Base-by-base conservation (phyloP, 1,140 invertebrate species). In the Pogonomyrmex barbatus region DNA sequence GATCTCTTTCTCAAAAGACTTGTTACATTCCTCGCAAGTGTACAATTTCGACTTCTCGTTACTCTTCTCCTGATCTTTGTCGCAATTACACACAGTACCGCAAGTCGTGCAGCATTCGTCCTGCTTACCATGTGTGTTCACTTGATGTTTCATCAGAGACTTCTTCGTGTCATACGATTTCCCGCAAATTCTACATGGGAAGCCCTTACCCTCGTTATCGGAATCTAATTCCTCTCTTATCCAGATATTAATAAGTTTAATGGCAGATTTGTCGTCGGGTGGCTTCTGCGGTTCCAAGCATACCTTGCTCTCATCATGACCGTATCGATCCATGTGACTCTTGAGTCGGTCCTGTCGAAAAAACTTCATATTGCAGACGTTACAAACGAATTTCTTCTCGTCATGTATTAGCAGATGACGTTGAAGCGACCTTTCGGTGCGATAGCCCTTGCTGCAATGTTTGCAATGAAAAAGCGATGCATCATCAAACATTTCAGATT, bases 1-100 rank as follows among this genome's bases (percentile, higher is more conserved):
- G 24, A 91, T 90, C 17, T 96, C 96, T 52, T 96, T 95, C 30
- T 95, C 93, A 87, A 96, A 96, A 2, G 95, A 94, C 85, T 97
- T 96, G 36, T 95, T 92, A 86, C 97, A 97, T 88, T 96, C 96
- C 50, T 95, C 90, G 91, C 97, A 97, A 71, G 96, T 96, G 85
- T 96, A 97, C 1, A 96, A 96, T 92, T 97, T 97, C 70, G 56
- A 58, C 87, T 95, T 96, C 62, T 96, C 95, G 5, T 9, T 67
- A 6, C 82, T 56, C 30, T 56, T 88, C 9, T 63, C 67, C 14
- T 24, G 68, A 2, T 85, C 89, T 63, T 62, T 81, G 2, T 73
- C 36, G 78, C 47, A 85, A 63, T 70, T 17, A 3, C 82, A 88
- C 50, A 91, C n/a, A 76, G 88, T 63, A 2, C 75, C 89, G 39